Evolutionary conservation across 2,113 vertebrate species (phyloP), one percentile per base, ranked within the genome.

Genomic region (Ctenodactylus gundi): DNA sequence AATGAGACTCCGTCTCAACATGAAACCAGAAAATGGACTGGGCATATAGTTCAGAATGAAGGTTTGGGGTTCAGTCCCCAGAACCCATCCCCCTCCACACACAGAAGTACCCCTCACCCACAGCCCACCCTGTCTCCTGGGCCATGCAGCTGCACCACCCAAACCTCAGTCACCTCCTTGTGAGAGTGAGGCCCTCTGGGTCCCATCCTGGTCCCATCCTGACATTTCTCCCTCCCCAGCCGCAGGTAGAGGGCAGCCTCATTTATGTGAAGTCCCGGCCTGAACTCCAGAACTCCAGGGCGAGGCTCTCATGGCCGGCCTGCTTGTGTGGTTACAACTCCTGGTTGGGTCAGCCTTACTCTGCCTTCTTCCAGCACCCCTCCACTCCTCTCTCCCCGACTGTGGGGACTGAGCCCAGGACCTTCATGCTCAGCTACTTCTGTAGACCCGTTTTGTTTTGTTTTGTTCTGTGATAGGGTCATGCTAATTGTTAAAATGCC

Each of bases 291-390:
- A n/a, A n/a, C n/a, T n/a, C n/a, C n/a, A n/a, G 6, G 53, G 75
- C 34, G 39, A 67, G 8, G n/a, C 44, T 25, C 1, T 9, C 6
- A 27, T 13, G 34, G 25, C 41, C 0, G 13, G 41, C 14, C 62
- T 14, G 1, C 11, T 70, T 41, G 21, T 20, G 0, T 1, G n/a
- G 36, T 23, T 51, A 4, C 12, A 70, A 53, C 29, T 20, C n/a
- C 0, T 12, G 9, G 34, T 41, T 4, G 2, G 60, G 10, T 44
- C 25, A 51, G 62, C n/a, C 20, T 14, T 57, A n/a, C n/a, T 11
- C 64, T 44, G 4, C 25, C 23, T 4, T 7, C 31, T 3, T 15
- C 64, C 17, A 36, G 6, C 36, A n/a, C 9, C 0, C 21, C 39
- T 17, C 23, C 17, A 1, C n/a, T n/a, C 12, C 67, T 70, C 36